Evolutionary conservation across 2,888 invertebrate species (phyloP), one percentile per base, ranked within the genome.

Genomic region (Drosophila incognita): DNA sequence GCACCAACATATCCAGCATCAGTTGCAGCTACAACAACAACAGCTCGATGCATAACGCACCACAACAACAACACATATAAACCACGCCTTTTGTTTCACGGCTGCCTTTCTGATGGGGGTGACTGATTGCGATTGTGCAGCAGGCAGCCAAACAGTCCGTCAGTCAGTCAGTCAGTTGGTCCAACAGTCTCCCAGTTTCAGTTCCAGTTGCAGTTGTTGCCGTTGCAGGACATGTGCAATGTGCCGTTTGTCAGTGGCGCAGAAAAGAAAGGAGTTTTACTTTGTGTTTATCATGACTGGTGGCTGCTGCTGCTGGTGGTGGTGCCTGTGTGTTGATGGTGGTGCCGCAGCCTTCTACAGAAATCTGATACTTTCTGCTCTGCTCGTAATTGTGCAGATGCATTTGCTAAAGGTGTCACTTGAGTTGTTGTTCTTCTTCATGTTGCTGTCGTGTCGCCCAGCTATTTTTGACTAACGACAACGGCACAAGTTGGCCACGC

Each of bases 191-290:
- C 53, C 48, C 66, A 77, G 70, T 67, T 59, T 42, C 53, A 69
- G 62, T 68, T 56, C 46, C 71, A 59, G 69, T 59, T 69, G 42
- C 10, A 13, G 52, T 51, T 15, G 66, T 53, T 69, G 46, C 31
- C 62, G 63, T 67, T 61, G 61, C 82, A 81, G 88, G 90, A 87
- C 87, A 87, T 87, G 88, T 87, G 87, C 90, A 87, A 89, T 90
- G 89, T 87, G 76, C 90, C 88, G 90, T 87, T 87, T 87, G 87
- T 89, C 88, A 87, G 88, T 88, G 88, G 88, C 88, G 90, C 88
- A 85, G 87, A 83, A 87, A 89, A 88, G 90, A 87, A 87, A 87
- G 87, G 87, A 87, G 87, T 87, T 87, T 77, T 81, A 81, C 74
- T 77, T 79, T 75, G 73, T 52, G 67, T 63, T 63, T 72, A 66